Base-by-base conservation (phyloP, 2,113 vertebrate genomes). In the Mesembrinibis cayennensis region DNA sequence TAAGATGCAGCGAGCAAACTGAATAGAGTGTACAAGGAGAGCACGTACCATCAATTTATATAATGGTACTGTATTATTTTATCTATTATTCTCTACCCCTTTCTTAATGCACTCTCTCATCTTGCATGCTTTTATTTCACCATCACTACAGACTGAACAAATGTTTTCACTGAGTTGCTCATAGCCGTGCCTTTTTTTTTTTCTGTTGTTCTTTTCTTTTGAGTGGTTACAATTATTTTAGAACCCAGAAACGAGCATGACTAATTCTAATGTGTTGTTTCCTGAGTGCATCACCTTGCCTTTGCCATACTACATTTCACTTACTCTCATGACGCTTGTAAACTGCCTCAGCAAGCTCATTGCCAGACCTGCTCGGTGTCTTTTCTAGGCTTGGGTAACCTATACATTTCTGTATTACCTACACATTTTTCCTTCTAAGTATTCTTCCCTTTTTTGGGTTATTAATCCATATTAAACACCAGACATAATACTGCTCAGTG, bases 31-130 rank as follows among this genome's bases (percentile, higher is more conserved):
- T 92, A 95, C 85, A 87, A 96, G 93, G 55, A 84, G 91, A 89
- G 71, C 96, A 97, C 84, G 89, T 96, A 93, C 69, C 79, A 96
- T 91, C 96, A 87, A 95, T 97, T 97, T 96, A 90, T 97, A 78
- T 94, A 97, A 97, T 94, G 82, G 93, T 53, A 88, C 93, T 88
- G 50, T 94, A 97, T 96, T 97, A 97, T 94, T 97, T 96, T 95
- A 97, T 88, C 95, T 96, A 94, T 96, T 97, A 97, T 96, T 97
- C 91, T 91, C 91, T 93, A 95, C 79, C 71, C 59, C 84, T 94
- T 96, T 97, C 96, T 97, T 97, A 97, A 97, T 97, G 95, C 90
- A 97, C 87, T 80, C 87, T 92, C 94, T 97, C 94, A 94, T 97
- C 94, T 96, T 95, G 87, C 89, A 91, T 90, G 93, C 94, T 96